phyloP scores from a whole-genome alignment of 1,140 invertebrate genomes.

The Halesus radiatus region DNA sequence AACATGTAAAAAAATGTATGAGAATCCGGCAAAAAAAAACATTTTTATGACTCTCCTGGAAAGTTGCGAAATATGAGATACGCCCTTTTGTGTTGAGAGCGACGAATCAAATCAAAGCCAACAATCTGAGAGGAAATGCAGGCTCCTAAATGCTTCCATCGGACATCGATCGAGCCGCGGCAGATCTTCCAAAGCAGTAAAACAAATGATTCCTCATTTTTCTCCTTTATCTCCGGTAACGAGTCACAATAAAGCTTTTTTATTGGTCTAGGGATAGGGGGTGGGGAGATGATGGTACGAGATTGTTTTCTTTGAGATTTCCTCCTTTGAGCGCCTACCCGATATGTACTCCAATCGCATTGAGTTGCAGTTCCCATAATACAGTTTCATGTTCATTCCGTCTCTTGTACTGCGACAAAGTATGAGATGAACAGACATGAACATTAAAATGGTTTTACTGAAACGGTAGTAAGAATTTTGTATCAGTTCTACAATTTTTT shows the following conservation, averaged over 20 bases:
- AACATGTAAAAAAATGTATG: too few relatives aligned
- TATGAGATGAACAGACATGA: too few relatives aligned
- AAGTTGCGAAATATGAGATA: too few relatives aligned
- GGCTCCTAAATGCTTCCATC: neutral
- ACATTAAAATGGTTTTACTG: too few relatives aligned
- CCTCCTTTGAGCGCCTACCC: neutral
- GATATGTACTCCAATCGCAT: neutral
- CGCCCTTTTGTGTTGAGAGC: too few relatives aligned
- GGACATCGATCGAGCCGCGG: constrained; percentile 41
- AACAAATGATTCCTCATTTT: constrained; percentile 54
- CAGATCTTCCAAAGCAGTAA: constrained; percentile 47
- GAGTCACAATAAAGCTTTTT: constrained; percentile 49
- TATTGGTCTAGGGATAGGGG: neutral
- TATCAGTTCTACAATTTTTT: too few relatives aligned
- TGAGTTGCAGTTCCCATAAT: neutral
- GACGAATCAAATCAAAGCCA: too few relatives aligned
- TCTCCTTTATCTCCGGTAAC: constrained; percentile 53
- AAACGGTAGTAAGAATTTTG: too few relatives aligned
- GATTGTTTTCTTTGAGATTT: neutral
- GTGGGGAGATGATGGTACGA: too few relatives aligned
- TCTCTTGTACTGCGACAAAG: neutral
- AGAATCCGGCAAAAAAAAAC: too few relatives aligned
- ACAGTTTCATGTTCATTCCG: neutral
- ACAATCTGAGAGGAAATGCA: neutral
- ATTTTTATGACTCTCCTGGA: too few relatives aligned